Percentiles rank a stretch among this genome's conserved stretches.
Conservation (phyloP, 2,113 vertebrate species). For the Corythoichthys intestinalis region DNA sequence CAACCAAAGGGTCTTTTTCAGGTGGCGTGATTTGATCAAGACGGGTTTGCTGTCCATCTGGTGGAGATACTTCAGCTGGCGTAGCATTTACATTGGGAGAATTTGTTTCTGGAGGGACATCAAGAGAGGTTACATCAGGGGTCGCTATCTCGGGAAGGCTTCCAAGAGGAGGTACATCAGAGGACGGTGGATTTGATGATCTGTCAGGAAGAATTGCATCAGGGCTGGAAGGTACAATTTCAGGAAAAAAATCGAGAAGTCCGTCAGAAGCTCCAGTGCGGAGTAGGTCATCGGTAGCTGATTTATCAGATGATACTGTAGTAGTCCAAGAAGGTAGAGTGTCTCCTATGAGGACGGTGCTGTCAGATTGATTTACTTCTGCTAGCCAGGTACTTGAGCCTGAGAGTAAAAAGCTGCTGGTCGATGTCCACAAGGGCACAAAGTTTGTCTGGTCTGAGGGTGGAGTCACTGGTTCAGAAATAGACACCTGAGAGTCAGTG, state of each 20-base stretch:
- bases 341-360: conserved; percentile 12
- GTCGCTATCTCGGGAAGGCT: neutral
- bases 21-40: neutral
- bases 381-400: conserved; percentile 5
- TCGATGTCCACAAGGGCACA: conserved; percentile 10
- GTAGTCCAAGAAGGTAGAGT: conserved; percentile 2
- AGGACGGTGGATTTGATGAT: neutral
- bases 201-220: neutral
- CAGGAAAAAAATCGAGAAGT: neutral
- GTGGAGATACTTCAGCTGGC: neutral
- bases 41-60: neutral
- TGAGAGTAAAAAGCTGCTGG: neutral
- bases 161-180: neutral
- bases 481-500: conserved; percentile 32
- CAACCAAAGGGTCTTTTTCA: neutral
- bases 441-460: conserved; percentile 31
- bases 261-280: neutral
- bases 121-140: neutral
- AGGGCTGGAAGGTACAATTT: neutral
- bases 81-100: neutral
- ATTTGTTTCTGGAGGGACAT: neutral
- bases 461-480: conserved; percentile 35
- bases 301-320: neutral
- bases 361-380: neutral
- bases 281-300: conserved; percentile 8